Percentiles rank a stretch among this genome's conserved stretches.
These are phyloP conservation scores for Bombus superbus DNA, from an alignment of 1,140 invertebrate species.

Conservation along the genomic window DNA sequence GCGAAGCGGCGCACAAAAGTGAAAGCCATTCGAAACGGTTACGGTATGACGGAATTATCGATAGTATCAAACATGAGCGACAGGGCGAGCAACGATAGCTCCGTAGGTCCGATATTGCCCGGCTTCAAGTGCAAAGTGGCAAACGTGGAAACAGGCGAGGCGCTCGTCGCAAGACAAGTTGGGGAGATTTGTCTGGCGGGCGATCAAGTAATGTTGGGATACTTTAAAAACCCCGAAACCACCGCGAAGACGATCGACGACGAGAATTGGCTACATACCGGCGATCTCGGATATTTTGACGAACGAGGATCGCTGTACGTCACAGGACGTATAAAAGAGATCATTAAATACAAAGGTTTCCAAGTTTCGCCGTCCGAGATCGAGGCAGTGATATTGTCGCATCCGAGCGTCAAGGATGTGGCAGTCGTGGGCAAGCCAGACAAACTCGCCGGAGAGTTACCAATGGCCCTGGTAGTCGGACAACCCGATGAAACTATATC, in stretches of 20 bases:
- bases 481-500: constrained; percentile 76
- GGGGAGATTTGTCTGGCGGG: constrained; percentile 80
- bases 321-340: constrained; percentile 84
- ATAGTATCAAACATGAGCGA: constrained; percentile 65
- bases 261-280: constrained; percentile 80
- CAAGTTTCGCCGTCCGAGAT: constrained; percentile 84
- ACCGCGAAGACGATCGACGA: constrained; percentile 82
- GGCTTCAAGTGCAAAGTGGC: constrained; percentile 68
- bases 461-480: constrained; percentile 85
- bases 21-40: constrained; percentile 84
- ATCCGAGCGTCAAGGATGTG: constrained; percentile 86
- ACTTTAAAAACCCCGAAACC: constrained; percentile 72
- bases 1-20: constrained; percentile 51
- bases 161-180: constrained; percentile 71
- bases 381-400: constrained; percentile 86
- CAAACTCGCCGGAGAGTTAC: constrained; percentile 84
- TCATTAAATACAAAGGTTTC: constrained; percentile 84
- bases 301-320: constrained; percentile 80
- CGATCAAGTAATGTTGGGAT: constrained; percentile 73
- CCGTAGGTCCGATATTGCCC: constrained; percentile 6
- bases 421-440: constrained; percentile 88
- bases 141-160: constrained; percentile 75
- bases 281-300: constrained; percentile 80
- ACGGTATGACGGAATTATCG: constrained; percentile 88
- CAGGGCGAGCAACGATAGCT: background rate